phyloP scores from a whole-genome alignment of 2,797 vertebrate genomes.

The Galagoides demidoff region DNA sequence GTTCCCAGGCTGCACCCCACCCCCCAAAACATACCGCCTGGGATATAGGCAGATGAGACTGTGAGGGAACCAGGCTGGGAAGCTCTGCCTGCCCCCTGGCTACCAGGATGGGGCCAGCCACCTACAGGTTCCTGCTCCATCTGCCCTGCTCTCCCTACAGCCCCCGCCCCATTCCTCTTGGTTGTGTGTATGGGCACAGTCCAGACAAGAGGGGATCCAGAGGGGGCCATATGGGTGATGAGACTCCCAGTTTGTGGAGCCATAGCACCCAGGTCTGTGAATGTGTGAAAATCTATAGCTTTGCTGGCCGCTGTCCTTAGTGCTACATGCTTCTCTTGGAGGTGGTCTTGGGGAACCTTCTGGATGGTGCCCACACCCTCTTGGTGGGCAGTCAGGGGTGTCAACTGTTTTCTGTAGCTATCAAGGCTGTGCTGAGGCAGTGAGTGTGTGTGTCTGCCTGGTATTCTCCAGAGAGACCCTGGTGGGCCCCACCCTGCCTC shows the following conservation, averaged over 20 bases:
- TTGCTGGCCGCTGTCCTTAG: not conserved
- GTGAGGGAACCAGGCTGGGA: slow-evolving; percentile 35
- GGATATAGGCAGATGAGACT: not conserved
- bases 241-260: not conserved
- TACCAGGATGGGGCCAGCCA: not conserved
- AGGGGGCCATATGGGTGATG: rapidly evolving
- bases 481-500: not conserved
- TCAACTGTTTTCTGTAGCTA: not conserved
- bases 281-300: not conserved
- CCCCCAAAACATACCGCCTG: slow-evolving; percentile 30
- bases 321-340: not conserved
- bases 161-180: not conserved
- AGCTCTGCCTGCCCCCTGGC: not conserved
- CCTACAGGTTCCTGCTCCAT: not conserved
- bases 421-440: not conserved
- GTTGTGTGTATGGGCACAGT: no score
- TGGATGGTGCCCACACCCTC: rapidly evolving
- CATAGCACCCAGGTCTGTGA: not conserved
- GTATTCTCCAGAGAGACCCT: not conserved
- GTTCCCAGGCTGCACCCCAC: slow-evolving; percentile 77
- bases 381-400: not conserved
- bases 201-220: not conserved
- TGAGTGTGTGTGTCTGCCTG: rapidly evolving
- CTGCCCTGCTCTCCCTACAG: not conserved
- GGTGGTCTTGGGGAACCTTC: not conserved